Percentiles rank a stretch among this genome's conserved stretches.
Evolutionary conservation across 2,113 vertebrate species (phyloP).

Genomic region (Psophia crepitans): DNA sequence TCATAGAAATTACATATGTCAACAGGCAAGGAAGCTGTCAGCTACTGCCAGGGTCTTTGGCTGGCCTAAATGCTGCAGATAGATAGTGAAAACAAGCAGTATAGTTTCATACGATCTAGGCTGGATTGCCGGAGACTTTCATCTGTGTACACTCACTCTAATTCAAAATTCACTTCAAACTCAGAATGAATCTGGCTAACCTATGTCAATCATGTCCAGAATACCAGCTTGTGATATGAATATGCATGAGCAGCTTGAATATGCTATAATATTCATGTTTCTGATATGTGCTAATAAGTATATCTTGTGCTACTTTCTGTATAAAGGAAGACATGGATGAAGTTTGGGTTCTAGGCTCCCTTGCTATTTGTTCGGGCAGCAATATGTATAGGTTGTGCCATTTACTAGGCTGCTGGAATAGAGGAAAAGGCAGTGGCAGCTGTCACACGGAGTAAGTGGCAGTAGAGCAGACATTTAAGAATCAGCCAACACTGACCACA

Average conservation of each 20-base stretch:
- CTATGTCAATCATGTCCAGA: neutral
- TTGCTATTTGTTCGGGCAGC: neutral
- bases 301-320: neutral
- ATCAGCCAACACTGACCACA: neutral
- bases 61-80: neutral
- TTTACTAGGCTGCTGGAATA: neutral
- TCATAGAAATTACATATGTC: neutral
- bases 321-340: neutral
- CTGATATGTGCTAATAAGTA: neutral
- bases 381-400: neutral
- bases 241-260: neutral
- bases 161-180: neutral
- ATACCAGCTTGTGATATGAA: neutral
- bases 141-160: neutral
- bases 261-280: neutral
- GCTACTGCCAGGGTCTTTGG: neutral
- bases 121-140: neutral
- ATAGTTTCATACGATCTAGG: neutral
- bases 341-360: neutral
- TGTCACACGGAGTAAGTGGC: neutral
- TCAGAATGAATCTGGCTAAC: neutral
- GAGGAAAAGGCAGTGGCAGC: neutral
- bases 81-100: neutral
- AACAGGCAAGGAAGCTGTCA: neutral
- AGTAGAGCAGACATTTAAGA: neutral